phyloP scores from a whole-genome alignment of 2,797 vertebrate genomes.

The Characodon lateralis region DNA sequence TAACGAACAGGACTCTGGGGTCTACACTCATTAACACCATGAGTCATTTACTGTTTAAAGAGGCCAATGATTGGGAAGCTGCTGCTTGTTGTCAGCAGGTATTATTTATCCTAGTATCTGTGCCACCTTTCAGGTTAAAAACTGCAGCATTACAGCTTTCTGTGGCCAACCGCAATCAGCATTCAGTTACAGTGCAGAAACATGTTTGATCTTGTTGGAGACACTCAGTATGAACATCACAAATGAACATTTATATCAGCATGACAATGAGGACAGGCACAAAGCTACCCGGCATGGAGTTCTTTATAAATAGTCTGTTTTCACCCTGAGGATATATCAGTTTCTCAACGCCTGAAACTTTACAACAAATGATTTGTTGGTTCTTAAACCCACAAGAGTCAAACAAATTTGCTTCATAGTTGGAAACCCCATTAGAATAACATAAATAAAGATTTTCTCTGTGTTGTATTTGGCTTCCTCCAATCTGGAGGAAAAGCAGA shows the following conservation, averaged over 20 bases:
- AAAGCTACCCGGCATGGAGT: not conserved
- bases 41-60: constrained; percentile 18
- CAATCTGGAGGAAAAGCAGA: not conserved
- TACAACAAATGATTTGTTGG: not conserved
- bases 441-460: not conserved
- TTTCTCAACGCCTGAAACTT: not conserved
- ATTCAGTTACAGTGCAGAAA: not conserved
- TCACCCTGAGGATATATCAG: not conserved
- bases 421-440: not conserved
- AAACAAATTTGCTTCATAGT: not conserved
- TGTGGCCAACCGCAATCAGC: not conserved
- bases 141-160: not conserved
- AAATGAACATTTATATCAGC: not conserved
- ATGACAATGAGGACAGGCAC: not conserved
- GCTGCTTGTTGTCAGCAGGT: constrained; percentile 3
- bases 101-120: not conserved
- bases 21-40: constrained; percentile 13
- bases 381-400: not conserved
- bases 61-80: not conserved
- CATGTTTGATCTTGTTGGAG: constrained; percentile 1
- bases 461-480: not conserved
- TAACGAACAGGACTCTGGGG: constrained; percentile 10
- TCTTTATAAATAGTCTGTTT: not conserved
- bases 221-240: not conserved
- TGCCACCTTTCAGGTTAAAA: not conserved